Evolutionary conservation across 2,113 vertebrate genomes (phyloP).

Genomic region (Mobula birostris): DNA sequence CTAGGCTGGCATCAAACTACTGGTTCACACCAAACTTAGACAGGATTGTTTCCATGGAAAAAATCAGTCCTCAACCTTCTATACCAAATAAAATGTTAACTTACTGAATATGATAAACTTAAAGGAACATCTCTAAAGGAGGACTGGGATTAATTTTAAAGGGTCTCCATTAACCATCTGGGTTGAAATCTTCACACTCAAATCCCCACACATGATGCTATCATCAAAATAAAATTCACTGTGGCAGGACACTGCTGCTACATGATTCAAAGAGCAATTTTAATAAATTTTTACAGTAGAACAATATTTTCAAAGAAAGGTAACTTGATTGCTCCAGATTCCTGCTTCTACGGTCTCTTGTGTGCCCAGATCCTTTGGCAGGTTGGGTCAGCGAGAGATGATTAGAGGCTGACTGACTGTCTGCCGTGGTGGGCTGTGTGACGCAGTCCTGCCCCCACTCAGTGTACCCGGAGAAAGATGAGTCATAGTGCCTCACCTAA

Average conservation of each 20-base stretch:
- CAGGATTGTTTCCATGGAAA: too few species aligned
- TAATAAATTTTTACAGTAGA: background rate
- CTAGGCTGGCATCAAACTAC: too few species aligned
- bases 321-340: background rate
- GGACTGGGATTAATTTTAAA: too few species aligned
- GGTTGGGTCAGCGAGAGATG: background rate
- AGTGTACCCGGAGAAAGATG: too few species aligned
- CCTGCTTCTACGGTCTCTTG: too few species aligned
- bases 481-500: too few species aligned
- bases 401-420: background rate
- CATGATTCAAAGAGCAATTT: background rate
- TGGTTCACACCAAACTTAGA: too few species aligned
- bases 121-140: too few species aligned
- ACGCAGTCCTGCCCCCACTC: background rate
- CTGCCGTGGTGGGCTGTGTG: background rate
- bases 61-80: too few species aligned
- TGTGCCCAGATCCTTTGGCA: background rate
- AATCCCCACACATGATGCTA: background rate
- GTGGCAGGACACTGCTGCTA: background rate
- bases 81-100: too few species aligned
- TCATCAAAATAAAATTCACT: background rate
- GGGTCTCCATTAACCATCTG: too few species aligned
- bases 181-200: background rate
- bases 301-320: background rate
- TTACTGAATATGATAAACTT: too few species aligned